Percentiles rank a stretch among this genome's conserved stretches.
These are phyloP conservation scores for Pangasius mekongensis DNA, from an alignment of 2,797 vertebrate genomes.

Conservation along the genomic window DNA sequence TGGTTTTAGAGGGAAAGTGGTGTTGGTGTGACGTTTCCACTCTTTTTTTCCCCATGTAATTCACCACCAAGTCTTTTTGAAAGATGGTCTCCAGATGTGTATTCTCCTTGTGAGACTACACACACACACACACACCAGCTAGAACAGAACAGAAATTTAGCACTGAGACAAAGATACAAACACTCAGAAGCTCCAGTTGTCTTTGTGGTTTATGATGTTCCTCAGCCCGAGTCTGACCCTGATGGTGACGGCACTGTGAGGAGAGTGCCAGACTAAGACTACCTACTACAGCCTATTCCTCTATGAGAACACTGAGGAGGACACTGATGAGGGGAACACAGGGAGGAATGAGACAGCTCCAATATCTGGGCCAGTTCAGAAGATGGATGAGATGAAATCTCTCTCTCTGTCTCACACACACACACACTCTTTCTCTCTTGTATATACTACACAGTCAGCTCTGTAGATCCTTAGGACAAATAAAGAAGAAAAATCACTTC, in stretches of 20 bases:
- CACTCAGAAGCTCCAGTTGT: background rate
- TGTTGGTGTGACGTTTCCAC: background rate
- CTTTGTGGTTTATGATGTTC: background rate
- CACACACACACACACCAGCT: background rate
- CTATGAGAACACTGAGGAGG: background rate
- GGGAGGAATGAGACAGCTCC: conserved; percentile 21
- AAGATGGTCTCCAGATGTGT: background rate
- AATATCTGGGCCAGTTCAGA: conserved; percentile 37
- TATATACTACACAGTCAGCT: background rate
- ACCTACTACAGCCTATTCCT: background rate
- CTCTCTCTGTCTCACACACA: background rate
- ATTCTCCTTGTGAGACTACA: background rate
- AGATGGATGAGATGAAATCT: conserved; percentile 43
- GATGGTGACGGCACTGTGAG: background rate
- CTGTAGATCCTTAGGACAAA: background rate
- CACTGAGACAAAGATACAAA: background rate
- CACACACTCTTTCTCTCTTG: background rate
- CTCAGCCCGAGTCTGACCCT: conserved; percentile 15
- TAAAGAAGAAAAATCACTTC: background rate
- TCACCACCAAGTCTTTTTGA: background rate
- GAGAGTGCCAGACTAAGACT: background rate
- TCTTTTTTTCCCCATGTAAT: background rate
- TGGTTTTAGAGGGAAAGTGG: background rate
- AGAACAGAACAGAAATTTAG: background rate
- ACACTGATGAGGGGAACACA: conserved; percentile 25